These are phyloP conservation scores for Nettapus auritus DNA, from an alignment of 2,113 vertebrate species.

Conservation along the genomic window DNA sequence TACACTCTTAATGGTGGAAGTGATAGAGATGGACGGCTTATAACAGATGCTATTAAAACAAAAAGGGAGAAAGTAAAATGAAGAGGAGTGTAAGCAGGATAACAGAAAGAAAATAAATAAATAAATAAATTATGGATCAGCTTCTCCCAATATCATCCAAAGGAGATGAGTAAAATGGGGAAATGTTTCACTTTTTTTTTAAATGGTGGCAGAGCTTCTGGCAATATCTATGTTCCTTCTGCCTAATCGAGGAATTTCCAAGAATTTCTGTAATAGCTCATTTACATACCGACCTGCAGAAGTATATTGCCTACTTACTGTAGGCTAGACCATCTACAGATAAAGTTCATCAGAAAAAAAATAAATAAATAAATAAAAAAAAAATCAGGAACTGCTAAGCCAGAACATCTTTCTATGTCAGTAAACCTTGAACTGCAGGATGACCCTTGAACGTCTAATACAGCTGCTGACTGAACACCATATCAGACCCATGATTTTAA, in stretches of 20 bases:
- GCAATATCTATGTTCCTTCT: neutral
- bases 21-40: neutral
- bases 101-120: neutral
- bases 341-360: neutral
- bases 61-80: neutral
- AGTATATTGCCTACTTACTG: neutral
- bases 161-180: neutral
- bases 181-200: neutral
- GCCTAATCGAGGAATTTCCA: neutral
- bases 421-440: neutral
- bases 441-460: neutral
- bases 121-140: rapidly evolving
- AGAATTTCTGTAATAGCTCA: neutral
- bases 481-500: neutral
- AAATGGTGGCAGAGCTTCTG: neutral
- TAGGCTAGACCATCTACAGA: neutral
- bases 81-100: too few species aligned
- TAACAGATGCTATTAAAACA: neutral
- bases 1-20: neutral
- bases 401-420: neutral
- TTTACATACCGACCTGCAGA: neutral
- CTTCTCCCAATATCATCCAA: neutral
- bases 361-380: too few species aligned
- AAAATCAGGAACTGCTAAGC: neutral
- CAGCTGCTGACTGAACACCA: neutral